These are phyloP conservation scores for Amiota minor DNA, from an alignment of 2,888 invertebrate genomes.

Conservation along the genomic window DNA sequence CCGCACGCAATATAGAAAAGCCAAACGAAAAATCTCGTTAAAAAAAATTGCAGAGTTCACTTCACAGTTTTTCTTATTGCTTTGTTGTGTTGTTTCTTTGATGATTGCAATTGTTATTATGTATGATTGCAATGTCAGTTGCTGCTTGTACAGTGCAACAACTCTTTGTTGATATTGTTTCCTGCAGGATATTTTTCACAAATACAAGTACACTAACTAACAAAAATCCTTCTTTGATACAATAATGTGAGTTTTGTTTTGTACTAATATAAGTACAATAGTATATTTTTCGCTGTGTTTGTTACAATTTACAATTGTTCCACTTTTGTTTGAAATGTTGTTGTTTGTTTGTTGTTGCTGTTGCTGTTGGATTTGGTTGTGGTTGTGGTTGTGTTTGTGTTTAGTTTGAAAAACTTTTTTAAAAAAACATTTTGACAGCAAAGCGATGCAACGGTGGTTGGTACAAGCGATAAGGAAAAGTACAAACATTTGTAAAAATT, in stretches of 20 bases:
- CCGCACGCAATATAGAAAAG: neutral
- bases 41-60: too few species aligned
- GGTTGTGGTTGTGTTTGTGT: neutral
- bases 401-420: constrained; percentile 36
- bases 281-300: too few species aligned
- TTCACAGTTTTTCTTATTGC: too few species aligned
- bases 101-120: neutral
- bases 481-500: too few species aligned
- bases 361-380: neutral
- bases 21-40: neutral
- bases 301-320: constrained; percentile 1
- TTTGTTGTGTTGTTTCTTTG: constrained; percentile 23
- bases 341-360: constrained; percentile 15
- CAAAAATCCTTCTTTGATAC: too few species aligned
- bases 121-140: too few species aligned
- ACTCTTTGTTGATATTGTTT: neutral
- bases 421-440: constrained; percentile 50
- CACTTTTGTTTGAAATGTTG: neutral
- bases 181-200: constrained; percentile 13
- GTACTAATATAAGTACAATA: too few species aligned
- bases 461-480: too few species aligned
- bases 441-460: constrained; percentile 31
- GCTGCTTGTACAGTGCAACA: too few species aligned
- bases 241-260: too few species aligned
- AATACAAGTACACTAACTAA: neutral